Evolutionary conservation across 2,113 vertebrate genomes (phyloP).

Genomic region (Apus apus): DNA sequence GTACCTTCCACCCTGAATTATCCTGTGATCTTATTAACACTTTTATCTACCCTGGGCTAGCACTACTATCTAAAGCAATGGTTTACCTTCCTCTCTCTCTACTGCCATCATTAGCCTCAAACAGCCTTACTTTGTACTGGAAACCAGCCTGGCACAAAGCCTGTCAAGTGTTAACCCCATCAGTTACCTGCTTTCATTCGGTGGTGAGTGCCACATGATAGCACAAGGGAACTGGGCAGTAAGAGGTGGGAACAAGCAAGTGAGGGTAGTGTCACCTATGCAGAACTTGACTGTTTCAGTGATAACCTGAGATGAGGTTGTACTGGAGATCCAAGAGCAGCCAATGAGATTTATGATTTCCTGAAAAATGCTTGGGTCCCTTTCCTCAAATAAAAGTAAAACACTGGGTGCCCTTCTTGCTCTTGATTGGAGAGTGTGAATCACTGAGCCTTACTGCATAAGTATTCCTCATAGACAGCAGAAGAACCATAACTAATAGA

Average conservation of each 20-base stretch:
- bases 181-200: background rate
- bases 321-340: background rate
- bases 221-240: background rate
- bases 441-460: background rate
- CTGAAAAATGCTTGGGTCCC: background rate
- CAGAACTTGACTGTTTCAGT: background rate
- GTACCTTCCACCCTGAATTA: background rate
- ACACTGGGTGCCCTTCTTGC: background rate
- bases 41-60: background rate
- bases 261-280: background rate
- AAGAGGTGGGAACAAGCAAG: background rate
- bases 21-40: background rate
- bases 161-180: background rate
- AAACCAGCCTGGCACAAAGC: background rate
- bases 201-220: background rate
- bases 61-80: background rate
- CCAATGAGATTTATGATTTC: background rate
- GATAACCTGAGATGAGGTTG: background rate
- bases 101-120: background rate
- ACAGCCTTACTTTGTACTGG: background rate
- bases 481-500: background rate
- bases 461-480: background rate
- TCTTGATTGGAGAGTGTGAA: background rate
- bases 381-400: background rate
- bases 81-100: background rate